Base-by-base conservation (phyloP, 2,113 vertebrate species). In the Probosciger aterrimus region DNA sequence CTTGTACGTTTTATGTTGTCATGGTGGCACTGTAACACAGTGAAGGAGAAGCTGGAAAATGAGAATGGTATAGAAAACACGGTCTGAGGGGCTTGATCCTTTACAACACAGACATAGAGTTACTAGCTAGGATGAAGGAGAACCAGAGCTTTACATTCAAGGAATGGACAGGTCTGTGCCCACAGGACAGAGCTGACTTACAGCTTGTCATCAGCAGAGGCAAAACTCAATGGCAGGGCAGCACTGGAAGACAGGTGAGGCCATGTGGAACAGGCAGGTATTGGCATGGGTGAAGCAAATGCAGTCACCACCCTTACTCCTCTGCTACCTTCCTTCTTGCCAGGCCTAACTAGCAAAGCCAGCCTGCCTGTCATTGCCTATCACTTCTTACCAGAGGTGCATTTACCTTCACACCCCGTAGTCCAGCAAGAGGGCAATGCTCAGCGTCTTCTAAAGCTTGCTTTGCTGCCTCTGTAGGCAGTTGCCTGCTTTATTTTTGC, bases 191-290 rank as follows among this genome's bases (percentile, higher is more conserved):
- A 74, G 50, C 14, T 79, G 16, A 16, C 43, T 79, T 59, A 57
- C 28, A 50, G 30, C 71, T 62, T 86, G 49, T 44, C 67, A 69
- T 64, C 44, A 62, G 59, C 80, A 77, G 76, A 77, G 24, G 44
- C 49, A 83, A 65, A 76, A 41, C 30, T 28, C 75, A 33, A 1
- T 0, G 1, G 3, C 50, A 55, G 39, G n/a, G 57, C 62, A 68
- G 30, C 0, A 0, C 1, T 14, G 52, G 27, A 53, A 35, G 46
- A 39, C 0, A 2, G 2, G 30, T 37, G 59, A 92, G 39, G 49
- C 53, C 10, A 1, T 81, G 37, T 18, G 24, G 69, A 81, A 37
- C 53, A 82, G 37, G 68, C 28, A 64, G 57, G 27, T 73, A 39
- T 28, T 68, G 73, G 64, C 53, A 77, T 0, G 2, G 75, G 17